A percentile compares a stretch with the other conserved stretches of the same genome.
phyloP scores from a whole-genome alignment of 1,140 invertebrate species.

The Drosophila pectinifera region DNA sequence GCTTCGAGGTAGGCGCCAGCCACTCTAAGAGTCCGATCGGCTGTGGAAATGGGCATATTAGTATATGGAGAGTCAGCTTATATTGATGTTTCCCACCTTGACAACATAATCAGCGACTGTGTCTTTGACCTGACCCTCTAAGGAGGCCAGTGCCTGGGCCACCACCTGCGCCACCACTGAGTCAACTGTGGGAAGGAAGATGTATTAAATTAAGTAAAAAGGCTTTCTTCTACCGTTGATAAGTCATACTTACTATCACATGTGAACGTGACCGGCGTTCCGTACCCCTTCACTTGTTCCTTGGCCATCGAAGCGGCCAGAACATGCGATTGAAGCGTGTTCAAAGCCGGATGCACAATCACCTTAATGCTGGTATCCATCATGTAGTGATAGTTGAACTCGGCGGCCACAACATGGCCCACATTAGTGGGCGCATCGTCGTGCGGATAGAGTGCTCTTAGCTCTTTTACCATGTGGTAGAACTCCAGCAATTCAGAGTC shows the following conservation, averaged over 20 bases:
- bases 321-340: slow-evolving; percentile 85
- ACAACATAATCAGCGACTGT: slow-evolving; percentile 89
- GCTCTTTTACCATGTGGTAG: slow-evolving; percentile 89
- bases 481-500: slow-evolving; percentile 92
- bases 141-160: slow-evolving; percentile 92
- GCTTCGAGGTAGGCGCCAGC: slow-evolving; percentile 86
- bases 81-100: slow-evolving; percentile 49
- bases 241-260: slow-evolving; percentile 90
- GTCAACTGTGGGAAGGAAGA: slow-evolving; percentile 88
- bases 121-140: slow-evolving; percentile 89
- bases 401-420: slow-evolving; percentile 92
- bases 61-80: neutral
- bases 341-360: slow-evolving; percentile 90
- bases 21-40: slow-evolving; percentile 83
- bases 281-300: slow-evolving; percentile 85
- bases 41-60: neutral
- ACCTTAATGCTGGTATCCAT: slow-evolving; percentile 94
- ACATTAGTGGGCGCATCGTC: slow-evolving; percentile 90
- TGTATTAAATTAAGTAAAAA: neutral
- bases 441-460: slow-evolving; percentile 87
- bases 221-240: too few relatives aligned
- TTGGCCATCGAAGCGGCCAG: slow-evolving; percentile 67
- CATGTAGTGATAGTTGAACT: slow-evolving; percentile 91
- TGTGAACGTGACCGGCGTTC: slow-evolving; percentile 92
- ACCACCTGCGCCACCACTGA: slow-evolving; percentile 95